Evolutionary conservation across 2,888 invertebrate species (phyloP).

Genomic region (Oscheius myriophilus): DNA sequence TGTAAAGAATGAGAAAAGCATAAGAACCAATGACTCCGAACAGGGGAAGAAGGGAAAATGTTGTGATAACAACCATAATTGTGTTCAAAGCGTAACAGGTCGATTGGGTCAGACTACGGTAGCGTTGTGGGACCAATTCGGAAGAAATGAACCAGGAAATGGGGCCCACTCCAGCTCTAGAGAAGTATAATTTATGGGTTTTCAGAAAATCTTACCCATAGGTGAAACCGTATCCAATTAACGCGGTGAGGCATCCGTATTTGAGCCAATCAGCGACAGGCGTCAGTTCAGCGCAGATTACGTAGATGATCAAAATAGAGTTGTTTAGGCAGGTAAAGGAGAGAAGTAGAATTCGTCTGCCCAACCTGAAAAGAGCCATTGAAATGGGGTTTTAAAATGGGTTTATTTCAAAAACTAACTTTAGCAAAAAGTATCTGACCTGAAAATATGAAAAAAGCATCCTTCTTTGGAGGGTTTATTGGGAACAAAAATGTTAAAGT

Average conservation of each 20-base stretch:
- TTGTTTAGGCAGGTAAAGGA: constrained; percentile 48
- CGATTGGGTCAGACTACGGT: constrained; percentile 58
- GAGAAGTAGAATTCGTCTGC: constrained; percentile 52
- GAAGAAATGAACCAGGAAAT: constrained; percentile 62
- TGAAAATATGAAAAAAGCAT: no score
- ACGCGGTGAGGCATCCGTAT: constrained; percentile 51
- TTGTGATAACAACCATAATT: constrained; percentile 50
- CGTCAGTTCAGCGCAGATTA: constrained; percentile 48
- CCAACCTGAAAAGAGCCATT: constrained; percentile 51
- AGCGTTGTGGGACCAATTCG: constrained; percentile 59
- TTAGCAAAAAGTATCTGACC: no score
- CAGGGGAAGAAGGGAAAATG: constrained; percentile 56
- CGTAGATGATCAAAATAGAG: constrained; percentile 43
- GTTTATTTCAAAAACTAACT: no score
- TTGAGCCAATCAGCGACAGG: constrained; percentile 38
- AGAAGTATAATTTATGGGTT: no score
- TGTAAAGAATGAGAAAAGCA: constrained; percentile 57
- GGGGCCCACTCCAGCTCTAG: constrained; percentile 57
- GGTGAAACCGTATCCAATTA: constrained; percentile 53
- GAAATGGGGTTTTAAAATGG: no score
- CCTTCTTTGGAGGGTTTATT: no score
- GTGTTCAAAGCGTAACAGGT: constrained; percentile 58
- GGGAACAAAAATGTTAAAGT: no score
- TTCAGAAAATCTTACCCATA: constrained; percentile 46
- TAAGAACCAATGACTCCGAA: constrained; percentile 48